Base-by-base conservation (phyloP, 1,140 invertebrate species). In the Ganaspis sp. region DNA sequence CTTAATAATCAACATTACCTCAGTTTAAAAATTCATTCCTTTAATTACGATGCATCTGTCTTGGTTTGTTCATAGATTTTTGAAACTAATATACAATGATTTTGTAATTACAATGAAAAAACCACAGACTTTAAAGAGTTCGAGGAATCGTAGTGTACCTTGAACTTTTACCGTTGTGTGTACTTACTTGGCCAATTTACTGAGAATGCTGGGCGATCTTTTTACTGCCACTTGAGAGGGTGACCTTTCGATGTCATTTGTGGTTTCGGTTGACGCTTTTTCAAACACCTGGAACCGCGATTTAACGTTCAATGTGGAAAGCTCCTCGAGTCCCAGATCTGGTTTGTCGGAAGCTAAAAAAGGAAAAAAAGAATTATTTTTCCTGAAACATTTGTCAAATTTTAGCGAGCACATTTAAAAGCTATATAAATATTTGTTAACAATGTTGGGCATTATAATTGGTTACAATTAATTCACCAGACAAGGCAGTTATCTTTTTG, bases 221-320 rank as follows among this genome's bases (percentile, higher is more conserved):
- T 94, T 95, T 15, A 95, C 93, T 54, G 94, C 94, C 81, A 95
- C 93, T 74, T 93, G 89, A 4, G 93, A 93, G 5, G 92, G 92
- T 8, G 93, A 92, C 70, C 92, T 92, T 81, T 95, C 94, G 49
- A 93, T 88, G 72, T 86, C 92, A 82, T 83, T 92, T 83, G 49
- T 86, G 80, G 70, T 92, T 86, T 92, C 88, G n/a, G 90, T 88
- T 69, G 87, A 87, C 21, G 87, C 87, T 80, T 93, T 94, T 89
- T 97, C 96, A 89, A 97, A 97, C 75, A 97, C 94, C 90, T 97
- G 94, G 91, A 97, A 98, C 72, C 95, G 93, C 70, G 96, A 96
- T 87, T 96, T 96, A 1, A 98, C 95, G 89, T 97, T 96, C 64
- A 97, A 89, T 76, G 93, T 93, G 12, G 95, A 94, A 54, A 98